Conservation (phyloP, 2,113 vertebrate genomes). For the Rhea americana region DNA sequence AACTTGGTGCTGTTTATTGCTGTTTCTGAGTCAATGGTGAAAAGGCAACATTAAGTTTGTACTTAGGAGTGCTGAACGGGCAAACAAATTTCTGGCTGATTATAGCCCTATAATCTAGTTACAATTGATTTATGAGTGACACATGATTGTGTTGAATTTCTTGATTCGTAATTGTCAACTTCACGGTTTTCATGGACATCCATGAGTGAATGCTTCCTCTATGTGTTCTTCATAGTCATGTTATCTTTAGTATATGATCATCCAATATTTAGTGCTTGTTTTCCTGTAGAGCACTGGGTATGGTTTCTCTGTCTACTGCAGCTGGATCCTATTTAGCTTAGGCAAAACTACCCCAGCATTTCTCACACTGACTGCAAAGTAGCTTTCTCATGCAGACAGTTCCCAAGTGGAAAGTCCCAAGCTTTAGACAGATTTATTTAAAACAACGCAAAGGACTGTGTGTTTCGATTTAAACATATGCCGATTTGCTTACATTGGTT, state of each 20-base stretch:
- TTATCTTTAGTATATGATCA: background rate
- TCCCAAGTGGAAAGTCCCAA: background rate
- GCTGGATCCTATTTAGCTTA: background rate
- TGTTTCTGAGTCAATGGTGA: background rate
- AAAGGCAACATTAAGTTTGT: background rate
- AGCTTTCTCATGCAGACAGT: background rate
- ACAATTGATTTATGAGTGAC: accelerated
- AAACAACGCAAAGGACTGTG: background rate
- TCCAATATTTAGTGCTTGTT: background rate
- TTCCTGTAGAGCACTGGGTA: background rate
- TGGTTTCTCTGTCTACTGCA: background rate
- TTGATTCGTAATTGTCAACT: background rate
- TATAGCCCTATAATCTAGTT: background rate
- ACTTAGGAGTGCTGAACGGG: background rate
- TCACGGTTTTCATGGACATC: background rate
- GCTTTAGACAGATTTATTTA: background rate
- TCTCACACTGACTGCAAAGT: background rate
- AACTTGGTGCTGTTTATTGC: background rate
- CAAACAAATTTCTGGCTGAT: background rate
- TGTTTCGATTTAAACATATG: background rate
- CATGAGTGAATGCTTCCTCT: background rate
- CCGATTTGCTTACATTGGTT: background rate
- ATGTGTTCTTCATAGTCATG: background rate
- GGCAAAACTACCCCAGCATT: background rate
- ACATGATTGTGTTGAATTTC: background rate